Percentiles rank a stretch among this genome's conserved stretches.
Conservation (phyloP, 1,140 invertebrate species). For the Leptoteleia sp. region DNA sequence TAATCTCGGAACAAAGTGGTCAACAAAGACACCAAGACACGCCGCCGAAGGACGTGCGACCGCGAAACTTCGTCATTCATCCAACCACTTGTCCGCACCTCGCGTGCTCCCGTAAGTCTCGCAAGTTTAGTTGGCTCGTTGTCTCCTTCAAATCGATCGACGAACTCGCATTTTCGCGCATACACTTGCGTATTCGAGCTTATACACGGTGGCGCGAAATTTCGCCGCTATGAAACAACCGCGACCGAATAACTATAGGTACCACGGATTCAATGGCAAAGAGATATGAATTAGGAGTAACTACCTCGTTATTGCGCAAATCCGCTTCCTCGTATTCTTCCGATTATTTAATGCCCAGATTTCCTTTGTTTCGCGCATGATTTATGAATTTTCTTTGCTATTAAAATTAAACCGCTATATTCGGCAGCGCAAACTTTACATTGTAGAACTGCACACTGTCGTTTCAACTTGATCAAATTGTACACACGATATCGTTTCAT, state of each 20-base stretch:
- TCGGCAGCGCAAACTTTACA: too few relatives aligned
- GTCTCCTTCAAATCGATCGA: slow-evolving; percentile 66
- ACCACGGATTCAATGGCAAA: slow-evolving; percentile 5
- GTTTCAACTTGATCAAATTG: too few relatives aligned
- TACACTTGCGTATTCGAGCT: slow-evolving; percentile 39
- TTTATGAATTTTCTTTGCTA: too few relatives aligned
- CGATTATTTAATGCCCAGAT: too few relatives aligned
- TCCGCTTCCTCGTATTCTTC: too few relatives aligned
- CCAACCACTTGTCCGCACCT: slow-evolving; percentile 55
- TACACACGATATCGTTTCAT: too few relatives aligned
- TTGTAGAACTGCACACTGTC: too few relatives aligned
- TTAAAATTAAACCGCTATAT: too few relatives aligned
- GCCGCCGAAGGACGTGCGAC: slow-evolving; percentile 6
- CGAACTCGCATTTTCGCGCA: slow-evolving; percentile 56
- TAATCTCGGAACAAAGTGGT: slow-evolving; percentile 45
- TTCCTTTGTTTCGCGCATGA: too few relatives aligned
- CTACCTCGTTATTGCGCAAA: slow-evolving; percentile 2
- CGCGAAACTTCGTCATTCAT: slow-evolving; percentile 55
- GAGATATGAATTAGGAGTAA: slow-evolving; percentile 5
- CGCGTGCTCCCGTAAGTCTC: slow-evolving; percentile 44
- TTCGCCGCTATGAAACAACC: background rate
- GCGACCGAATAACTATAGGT: background rate
- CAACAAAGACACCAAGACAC: slow-evolving; percentile 37
- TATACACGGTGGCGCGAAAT: slow-evolving; percentile 46
- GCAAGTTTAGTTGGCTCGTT: slow-evolving; percentile 60